Conservation (phyloP, 2,797 vertebrate species). For the Tokudaia muenninki region DNA sequence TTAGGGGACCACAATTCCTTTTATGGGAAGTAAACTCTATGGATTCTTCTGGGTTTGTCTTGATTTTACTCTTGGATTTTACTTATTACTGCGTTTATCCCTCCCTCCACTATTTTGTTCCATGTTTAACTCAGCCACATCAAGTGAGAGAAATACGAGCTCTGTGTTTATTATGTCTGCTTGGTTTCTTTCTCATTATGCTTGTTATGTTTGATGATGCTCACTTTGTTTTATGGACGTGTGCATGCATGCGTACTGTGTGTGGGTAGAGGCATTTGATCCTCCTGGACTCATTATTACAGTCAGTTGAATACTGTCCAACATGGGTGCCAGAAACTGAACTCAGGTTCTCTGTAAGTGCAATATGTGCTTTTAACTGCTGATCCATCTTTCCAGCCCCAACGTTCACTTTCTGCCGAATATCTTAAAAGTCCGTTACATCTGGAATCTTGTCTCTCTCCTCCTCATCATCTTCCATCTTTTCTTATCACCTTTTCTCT, state of each 20-base stretch:
- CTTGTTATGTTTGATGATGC: background rate
- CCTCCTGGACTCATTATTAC: background rate
- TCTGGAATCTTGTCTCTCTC: background rate
- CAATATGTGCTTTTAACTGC: background rate
- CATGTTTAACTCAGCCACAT: accelerated
- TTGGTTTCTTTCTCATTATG: background rate
- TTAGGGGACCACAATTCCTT: background rate
- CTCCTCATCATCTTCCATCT: background rate
- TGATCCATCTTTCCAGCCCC: background rate
- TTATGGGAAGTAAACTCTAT: background rate
- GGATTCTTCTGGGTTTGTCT: background rate
- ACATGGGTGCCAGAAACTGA: background rate
- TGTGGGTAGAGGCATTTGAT: background rate
- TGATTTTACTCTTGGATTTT: background rate
- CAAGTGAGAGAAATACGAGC: background rate
- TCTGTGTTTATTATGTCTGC: background rate
- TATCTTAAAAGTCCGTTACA: background rate
- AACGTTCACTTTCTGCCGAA: background rate
- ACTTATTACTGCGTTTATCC: background rate
- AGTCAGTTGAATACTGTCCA: background rate
- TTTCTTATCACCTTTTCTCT: background rate
- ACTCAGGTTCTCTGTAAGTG: background rate
- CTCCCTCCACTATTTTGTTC: background rate
- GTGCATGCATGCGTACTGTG: background rate
- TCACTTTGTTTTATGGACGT: background rate